Evolutionary conservation across 1,140 invertebrate genomes (phyloP), one percentile per base, ranked within the genome.

Genomic region (Hylaeus anthracinus): DNA sequence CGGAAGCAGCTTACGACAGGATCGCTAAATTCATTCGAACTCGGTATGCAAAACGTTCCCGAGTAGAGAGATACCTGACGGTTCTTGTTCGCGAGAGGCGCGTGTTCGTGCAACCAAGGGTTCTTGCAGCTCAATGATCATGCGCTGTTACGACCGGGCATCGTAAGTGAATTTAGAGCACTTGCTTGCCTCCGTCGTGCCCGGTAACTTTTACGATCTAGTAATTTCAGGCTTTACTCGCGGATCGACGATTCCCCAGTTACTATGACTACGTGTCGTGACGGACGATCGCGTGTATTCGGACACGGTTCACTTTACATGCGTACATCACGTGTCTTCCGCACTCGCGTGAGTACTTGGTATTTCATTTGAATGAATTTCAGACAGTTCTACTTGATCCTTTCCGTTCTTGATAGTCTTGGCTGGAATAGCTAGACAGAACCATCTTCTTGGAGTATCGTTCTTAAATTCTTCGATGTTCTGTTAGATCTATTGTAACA

Each of bases 201-300:
- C 48, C 15, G n/a, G 51, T 39, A 56, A 73, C 77, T 73, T 79
- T 79, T 79, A 73, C 77, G 70, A 79, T 79, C 77, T 41, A 66
- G 77, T 73, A 65, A 79, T 73, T 73, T 58, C 77, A 72, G 60
- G n/a, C 65, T 67, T 26, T 10, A 9, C 66, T 26, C 5, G 48
- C 39, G 6, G 69, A 64, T 48, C 76, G 41, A n/a, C 70, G 45
- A 72, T 73, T 79, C 66, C 71, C 71, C 53, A 45, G 77, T 79
- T 79, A 64, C 77, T 61, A 12, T 8, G 43, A 61, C 60, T 65
- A 72, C 70, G 77, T 73, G 70, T 64, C 70, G 77, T 79, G 77
- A 79, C 15, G 71, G 6, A 66, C 77, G 77, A 79, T 79, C 77
- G 77, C 77, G 77, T 79, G 77, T 8, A n/a, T 55, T 26, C 45